A percentile compares a stretch with the other conserved stretches of the same genome.
Evolutionary conservation across 2,888 invertebrate species (phyloP).

Genomic region (Cactoblastis cactorum): DNA sequence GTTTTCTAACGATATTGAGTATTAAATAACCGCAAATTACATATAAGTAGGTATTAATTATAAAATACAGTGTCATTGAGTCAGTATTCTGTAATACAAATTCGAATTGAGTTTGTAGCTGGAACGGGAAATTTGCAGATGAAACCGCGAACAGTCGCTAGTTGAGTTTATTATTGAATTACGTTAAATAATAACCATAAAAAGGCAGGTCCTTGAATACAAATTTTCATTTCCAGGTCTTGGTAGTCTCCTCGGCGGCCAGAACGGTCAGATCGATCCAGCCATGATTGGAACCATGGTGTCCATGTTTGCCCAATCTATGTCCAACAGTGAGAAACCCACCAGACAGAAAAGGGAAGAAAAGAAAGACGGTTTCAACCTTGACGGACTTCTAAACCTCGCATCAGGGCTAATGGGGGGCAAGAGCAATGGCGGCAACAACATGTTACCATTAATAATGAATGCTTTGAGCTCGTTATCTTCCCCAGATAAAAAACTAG

Average conservation of each 20-base stretch:
- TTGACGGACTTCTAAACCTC: conserved; percentile 74
- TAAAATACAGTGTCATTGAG: no score
- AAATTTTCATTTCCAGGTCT: conserved; percentile 52
- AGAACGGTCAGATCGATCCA: conserved; percentile 79
- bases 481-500: conserved; percentile 80
- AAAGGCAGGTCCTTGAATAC: no score
- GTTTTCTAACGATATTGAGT: no score
- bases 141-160: no score
- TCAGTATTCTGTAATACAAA: no score
- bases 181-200: no score
- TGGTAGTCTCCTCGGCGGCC: conserved; percentile 77
- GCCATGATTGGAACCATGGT: conserved; percentile 72
- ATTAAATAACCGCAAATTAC: no score
- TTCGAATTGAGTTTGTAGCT: no score
- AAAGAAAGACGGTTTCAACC: conserved; percentile 64
- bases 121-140: no score
- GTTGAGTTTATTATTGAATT: no score
- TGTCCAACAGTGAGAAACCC: conserved; percentile 41
- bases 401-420: conserved; percentile 78
- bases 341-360: conserved; percentile 45
- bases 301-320: conserved; percentile 67
- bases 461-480: conserved; percentile 81
- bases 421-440: conserved; percentile 47
- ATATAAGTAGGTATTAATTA: no score
- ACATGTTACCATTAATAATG: conserved; percentile 83